These are phyloP conservation scores for Coremacera marginata DNA, from an alignment of 2,888 invertebrate genomes.

Conservation along the genomic window DNA sequence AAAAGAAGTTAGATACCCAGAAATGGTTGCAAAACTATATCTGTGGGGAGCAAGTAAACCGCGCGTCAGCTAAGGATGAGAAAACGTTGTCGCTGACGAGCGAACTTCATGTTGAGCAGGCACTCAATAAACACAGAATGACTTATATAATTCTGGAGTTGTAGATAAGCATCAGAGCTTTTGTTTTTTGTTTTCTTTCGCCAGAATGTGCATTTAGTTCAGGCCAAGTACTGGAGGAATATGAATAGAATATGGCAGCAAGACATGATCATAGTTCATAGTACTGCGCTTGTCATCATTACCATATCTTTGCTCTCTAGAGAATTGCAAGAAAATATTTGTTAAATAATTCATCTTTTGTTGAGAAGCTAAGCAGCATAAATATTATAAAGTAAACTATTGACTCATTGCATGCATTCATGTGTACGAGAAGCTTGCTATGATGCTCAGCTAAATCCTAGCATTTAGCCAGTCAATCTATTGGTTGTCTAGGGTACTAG, in stretches of 20 bases:
- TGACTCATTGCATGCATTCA: too few species aligned
- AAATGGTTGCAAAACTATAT: neutral
- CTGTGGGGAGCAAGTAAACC: neutral
- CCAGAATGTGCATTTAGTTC: neutral
- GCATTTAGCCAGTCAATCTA: neutral
- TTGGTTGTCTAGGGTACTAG: slow-evolving; percentile 5
- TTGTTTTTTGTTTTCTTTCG: neutral
- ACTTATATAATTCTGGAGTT: slow-evolving; percentile 4
- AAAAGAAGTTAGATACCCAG: neutral
- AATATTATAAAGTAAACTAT: too few species aligned
- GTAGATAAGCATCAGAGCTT: neutral
- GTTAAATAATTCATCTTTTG: too few species aligned
- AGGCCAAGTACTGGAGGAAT: neutral
- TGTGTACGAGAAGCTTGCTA: too few species aligned
- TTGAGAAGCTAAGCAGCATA: too few species aligned
- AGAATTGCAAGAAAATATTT: neutral
- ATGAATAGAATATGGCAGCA: neutral
- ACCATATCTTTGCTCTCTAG: neutral
- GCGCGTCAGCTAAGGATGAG: neutral
- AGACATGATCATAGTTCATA: neutral
- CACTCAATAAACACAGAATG: neutral
- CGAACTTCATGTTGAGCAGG: neutral
- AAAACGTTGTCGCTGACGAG: neutral
- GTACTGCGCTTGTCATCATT: neutral
- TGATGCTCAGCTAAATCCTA: neutral